These are phyloP conservation scores for Calliopum simillimum DNA, from an alignment of 2,888 invertebrate species.

Conservation along the genomic window DNA sequence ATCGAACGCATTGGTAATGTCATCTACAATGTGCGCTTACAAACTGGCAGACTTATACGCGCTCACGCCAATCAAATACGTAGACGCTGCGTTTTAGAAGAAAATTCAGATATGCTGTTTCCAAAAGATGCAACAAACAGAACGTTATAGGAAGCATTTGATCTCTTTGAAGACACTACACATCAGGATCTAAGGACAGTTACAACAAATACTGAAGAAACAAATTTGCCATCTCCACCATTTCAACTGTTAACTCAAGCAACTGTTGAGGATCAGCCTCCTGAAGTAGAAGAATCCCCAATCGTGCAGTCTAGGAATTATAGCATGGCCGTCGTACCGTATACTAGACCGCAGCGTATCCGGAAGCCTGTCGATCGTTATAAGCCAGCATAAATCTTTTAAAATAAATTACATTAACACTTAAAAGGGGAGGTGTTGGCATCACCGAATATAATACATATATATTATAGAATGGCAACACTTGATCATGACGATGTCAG, in stretches of 20 bases:
- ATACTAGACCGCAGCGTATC: conserved; percentile 22
- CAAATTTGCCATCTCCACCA: too few species aligned
- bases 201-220: too few species aligned
- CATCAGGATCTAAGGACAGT: neutral
- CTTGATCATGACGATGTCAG: too few species aligned
- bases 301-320: conserved; percentile 2
- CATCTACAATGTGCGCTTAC: conserved; percentile 39
- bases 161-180: neutral
- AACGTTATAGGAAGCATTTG: neutral
- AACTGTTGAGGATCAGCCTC: too few species aligned
- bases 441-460: too few species aligned
- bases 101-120: neutral
- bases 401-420: too few species aligned
- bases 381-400: conserved; percentile 11
- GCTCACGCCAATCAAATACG: conserved; percentile 40
- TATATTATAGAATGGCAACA: too few species aligned
- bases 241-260: too few species aligned
- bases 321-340: neutral
- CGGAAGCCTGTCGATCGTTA: conserved; percentile 21
- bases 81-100: conserved; percentile 16
- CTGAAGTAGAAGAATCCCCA: neutral
- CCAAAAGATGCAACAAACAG: too few species aligned
- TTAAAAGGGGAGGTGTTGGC: conserved; percentile 6
- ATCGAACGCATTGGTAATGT: conserved; percentile 40
- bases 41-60: conserved; percentile 35